These are phyloP conservation scores for Yoshiicerus persimilis DNA, from an alignment of 1,140 invertebrate genomes.

Conservation along the genomic window DNA sequence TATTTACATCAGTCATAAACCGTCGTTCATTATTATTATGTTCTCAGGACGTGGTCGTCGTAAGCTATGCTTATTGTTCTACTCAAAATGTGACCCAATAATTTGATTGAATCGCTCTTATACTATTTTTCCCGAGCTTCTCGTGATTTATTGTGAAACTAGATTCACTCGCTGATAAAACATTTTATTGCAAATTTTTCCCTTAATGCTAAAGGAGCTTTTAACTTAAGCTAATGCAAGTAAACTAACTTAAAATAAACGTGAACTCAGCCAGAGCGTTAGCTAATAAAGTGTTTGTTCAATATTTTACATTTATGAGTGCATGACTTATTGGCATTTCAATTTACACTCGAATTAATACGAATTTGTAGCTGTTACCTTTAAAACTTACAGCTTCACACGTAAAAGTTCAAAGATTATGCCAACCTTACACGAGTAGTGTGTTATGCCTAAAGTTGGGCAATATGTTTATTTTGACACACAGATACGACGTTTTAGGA, in stretches of 20 bases:
- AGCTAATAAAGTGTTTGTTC: not conserved
- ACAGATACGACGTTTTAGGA: not conserved
- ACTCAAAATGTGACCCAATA: slow-evolving; percentile 8
- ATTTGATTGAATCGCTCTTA: slow-evolving; percentile 5
- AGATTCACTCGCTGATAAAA: not conserved
- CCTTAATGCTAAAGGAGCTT: not conserved
- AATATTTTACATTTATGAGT: not conserved
- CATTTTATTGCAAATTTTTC: slow-evolving; percentile 18
- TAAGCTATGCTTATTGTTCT: slow-evolving; percentile 16
- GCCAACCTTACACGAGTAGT: not conserved
- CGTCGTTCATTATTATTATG: slow-evolving; percentile 23
- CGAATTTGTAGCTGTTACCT: not conserved
- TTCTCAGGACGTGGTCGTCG: slow-evolving; percentile 1
- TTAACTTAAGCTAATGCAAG: not conserved
- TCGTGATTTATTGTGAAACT: slow-evolving; percentile 3
- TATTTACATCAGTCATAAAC: slow-evolving; percentile 29
- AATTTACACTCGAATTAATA: slow-evolving; percentile 12
- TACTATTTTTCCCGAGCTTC: slow-evolving; percentile 8
- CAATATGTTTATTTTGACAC: not conserved
- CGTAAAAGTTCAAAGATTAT: not conserved
- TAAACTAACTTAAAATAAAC: not conserved
- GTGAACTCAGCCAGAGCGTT: not conserved
- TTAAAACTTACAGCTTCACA: slow-evolving; percentile 4
- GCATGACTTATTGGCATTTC: not conserved
- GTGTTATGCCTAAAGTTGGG: not conserved